Base-by-base conservation (phyloP, 2,888 invertebrate genomes). In the Junonia oenone region DNA sequence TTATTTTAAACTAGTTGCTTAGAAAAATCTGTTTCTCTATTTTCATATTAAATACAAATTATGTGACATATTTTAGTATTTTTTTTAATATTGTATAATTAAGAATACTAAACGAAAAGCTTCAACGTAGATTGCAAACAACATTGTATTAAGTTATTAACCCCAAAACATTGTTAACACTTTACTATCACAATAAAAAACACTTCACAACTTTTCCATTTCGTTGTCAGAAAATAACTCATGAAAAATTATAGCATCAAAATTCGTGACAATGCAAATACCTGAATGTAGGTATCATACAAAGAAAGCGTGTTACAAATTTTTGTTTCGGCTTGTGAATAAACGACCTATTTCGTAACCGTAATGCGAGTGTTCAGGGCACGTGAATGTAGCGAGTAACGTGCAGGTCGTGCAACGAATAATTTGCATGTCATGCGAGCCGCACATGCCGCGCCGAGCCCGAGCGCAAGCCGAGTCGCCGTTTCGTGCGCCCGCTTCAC, bases 361-460 rank as follows among this genome's bases (percentile, higher is more conserved):
- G 22, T 43, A 46, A 48, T 26, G 22, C 22, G 31, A 48, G 29
- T 31, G 26, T 35, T 45, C 14, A 31, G n/a, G 26, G 19, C 31
- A 29, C 27, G 45, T 35, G 35, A 45, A 51, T n/a, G n/a, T 37
- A 37, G 27, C 37, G n/a, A 40, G 53, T 40, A 40, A 54, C 47
- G 38, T 54, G 53, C 40, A 48, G 43, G 31, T 15, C 38, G 53
- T 48, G 53, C 47, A 54, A 48, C 27, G 13, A 38, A 47, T 48
- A 54, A 54, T 54, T 54, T 48, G 47, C 53, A 54, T 33, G 53
- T 54, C 53, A 54, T 54, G 47, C 47, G 40, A 54, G 33, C 47
- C 40, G 47, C 53, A 31, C 26, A 40, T 38, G 26, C 35, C 14
- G 37, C 45, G 17, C 19, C n/a, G 38, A 1, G 19, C 19, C 29